Evolutionary conservation across 2,113 vertebrate genomes (phyloP).

Genomic region (Seriola aureovittata): DNA sequence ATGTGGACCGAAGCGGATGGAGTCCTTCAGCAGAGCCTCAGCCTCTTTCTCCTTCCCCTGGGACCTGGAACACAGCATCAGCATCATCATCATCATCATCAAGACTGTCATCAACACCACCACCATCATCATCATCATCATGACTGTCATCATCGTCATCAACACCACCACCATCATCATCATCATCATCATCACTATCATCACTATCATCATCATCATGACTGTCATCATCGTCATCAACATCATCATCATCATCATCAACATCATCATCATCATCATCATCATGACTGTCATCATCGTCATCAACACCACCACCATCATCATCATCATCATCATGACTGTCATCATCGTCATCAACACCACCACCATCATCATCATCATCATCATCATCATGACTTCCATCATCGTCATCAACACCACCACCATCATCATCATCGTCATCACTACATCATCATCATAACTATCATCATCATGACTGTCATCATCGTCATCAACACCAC

Average conservation of each 20-base stretch:
- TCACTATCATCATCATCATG: no score
- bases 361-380: neutral
- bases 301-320: no score
- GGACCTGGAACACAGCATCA: constrained; percentile 81
- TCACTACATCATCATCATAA: no score
- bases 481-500: neutral
- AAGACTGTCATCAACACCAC: neutral
- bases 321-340: no score
- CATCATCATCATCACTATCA: no score
- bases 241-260: no score
- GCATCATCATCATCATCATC: constrained; percentile 3
- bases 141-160: neutral
- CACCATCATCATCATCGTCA: neutral
- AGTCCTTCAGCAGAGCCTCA: constrained; percentile 87
- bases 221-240: no score
- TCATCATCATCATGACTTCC: neutral
- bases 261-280: no score
- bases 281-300: no score
- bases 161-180: no score
- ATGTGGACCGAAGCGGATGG: constrained; percentile 90
- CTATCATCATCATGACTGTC: neutral
- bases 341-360: no score
- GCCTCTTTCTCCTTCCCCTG: constrained; percentile 91
- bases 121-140: neutral
- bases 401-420: neutral